Evolutionary conservation across 2,797 vertebrate species (phyloP), one percentile per base, ranked within the genome.

Genomic region (Neomorphus geoffroyi): DNA sequence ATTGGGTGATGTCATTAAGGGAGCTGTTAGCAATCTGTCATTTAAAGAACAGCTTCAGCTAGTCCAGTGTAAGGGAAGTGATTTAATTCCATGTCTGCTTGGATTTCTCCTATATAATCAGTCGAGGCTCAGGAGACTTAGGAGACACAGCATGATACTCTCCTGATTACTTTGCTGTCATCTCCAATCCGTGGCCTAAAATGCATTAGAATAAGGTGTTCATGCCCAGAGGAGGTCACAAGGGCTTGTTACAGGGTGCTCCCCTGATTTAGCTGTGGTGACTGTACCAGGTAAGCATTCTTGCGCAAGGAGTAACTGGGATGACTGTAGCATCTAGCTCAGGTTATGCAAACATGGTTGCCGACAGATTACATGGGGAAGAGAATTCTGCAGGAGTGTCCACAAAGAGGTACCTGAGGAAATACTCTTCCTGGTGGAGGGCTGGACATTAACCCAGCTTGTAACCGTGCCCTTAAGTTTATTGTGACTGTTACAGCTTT

Each of bases 1-100:
- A 94, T 88, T 96, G 96, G 94, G 74, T 97, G 96, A 96, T 95
- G 94, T 96, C 96, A 93, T 96, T 95, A 96, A 93, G 90, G 94
- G 87, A 96, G 75, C 70, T 91, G 92, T 96, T 96, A 97, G 86
- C 94, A 96, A 94, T 95, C 95, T 96, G 92, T 94, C 95, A 96
- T 91, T 96, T 96, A 94, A 86, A 82, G 92, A 95, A 66, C 75
- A 91, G 80, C 86, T 96, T 92, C 2, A 6, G 88, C 90, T 85
- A 58, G 78, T 96, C 92, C 70, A 82, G 13, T 1, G 35, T 94
- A 89, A 81, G 79, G 50, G 51, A 94, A 88, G 43, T 93, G 88
- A 95, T 96, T 94, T 96, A 95, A 95, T 96, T 92, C 83, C 66
- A 56, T 75, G 89, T 93, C 92, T 94, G 91, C 89, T 93, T 82